A percentile compares a stretch with the other conserved stretches of the same genome.
Evolutionary conservation across 2,797 vertebrate species (phyloP).

Genomic region (Orestias chungarensis): DNA sequence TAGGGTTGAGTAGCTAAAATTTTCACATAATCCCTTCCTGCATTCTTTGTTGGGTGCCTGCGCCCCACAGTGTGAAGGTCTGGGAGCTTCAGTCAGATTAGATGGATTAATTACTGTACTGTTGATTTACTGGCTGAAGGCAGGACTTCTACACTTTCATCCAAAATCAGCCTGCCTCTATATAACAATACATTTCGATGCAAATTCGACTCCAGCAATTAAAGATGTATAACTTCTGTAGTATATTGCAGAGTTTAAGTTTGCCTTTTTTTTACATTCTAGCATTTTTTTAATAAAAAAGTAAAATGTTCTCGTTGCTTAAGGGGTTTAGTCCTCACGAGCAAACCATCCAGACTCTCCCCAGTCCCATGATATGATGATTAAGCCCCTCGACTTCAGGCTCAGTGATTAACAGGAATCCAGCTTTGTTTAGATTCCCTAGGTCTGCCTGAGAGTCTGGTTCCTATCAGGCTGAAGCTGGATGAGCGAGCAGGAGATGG

Average conservation of each 20-base stretch:
- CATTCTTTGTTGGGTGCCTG: slow-evolving; percentile 49
- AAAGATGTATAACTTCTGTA: fast-evolving
- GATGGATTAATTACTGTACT: slow-evolving; percentile 25
- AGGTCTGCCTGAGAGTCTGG: slow-evolving; percentile 4
- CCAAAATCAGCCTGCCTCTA: not conserved
- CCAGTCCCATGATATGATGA: slow-evolving; percentile 41
- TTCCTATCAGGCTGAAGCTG: slow-evolving; percentile 24
- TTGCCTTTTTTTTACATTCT: not conserved
- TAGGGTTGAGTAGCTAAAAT: slow-evolving; percentile 50
- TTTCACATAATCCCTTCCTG: slow-evolving; percentile 54
- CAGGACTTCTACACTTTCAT: not conserved
- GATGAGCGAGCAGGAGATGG: slow-evolving; percentile 15
- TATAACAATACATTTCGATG: not conserved
- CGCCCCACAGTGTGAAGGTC: slow-evolving; percentile 32
- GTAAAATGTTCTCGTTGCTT: not conserved
- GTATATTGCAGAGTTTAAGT: not conserved
- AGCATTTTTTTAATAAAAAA: slow-evolving; percentile 18
- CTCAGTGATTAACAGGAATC: slow-evolving; percentile 62
- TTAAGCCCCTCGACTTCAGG: slow-evolving; percentile 32
- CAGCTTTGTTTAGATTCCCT: slow-evolving; percentile 37
- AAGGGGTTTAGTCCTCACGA: slow-evolving; percentile 1
- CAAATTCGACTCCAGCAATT: not conserved
- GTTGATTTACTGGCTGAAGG: slow-evolving; percentile 16
- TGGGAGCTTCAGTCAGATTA: slow-evolving; percentile 22
- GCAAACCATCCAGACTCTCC: slow-evolving; percentile 18